Base-by-base conservation (phyloP, 1,140 invertebrate species). In the Branchinecta lindahli region DNA sequence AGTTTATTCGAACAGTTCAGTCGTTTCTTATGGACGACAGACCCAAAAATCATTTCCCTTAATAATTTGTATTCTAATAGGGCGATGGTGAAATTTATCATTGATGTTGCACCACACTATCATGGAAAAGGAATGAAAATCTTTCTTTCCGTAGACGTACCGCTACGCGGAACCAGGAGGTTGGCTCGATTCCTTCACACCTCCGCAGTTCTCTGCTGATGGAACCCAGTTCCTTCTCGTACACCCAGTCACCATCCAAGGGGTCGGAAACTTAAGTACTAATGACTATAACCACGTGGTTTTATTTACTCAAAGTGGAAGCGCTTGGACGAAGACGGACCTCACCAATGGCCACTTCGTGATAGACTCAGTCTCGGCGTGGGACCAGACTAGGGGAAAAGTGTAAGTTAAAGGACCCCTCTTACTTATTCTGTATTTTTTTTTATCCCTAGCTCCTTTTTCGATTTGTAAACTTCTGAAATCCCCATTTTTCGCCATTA, bases 281-380 rank as follows among this genome's bases (percentile, higher is more conserved):
- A 86, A 84, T 46, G 80, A 82, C 72, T 90, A 84, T 78, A 82
- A 85, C 74, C 88, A 91, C 73, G 77, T 90, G 33, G 83, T 83
- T 15, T 75, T 86, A 66, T 78, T 89, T 68, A 77, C 78, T 66
- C 77, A 79, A 52, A 71, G 77, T 72, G 73, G 78, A 67, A 61
- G 72, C 70, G 72, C 70, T 61, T 78, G 79, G 69, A 71, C 75
- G 72, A 74, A 76, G 65, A 73, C 71, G n/a, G 74, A 77, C 66
- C 78, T 93, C 66, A 92, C 89, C 67, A 82, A 81, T 44, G 90
- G 89, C 44, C 82, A 83, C 70, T 89, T 85, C 77, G 86, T 33
- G 33, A 33, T 33, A 33, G 33, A 84, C 8, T 84, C 87, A 74
- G 88, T 96, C 71, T 78, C 92, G 4, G 82, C 84, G 33, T 94